A percentile compares a stretch with the other conserved stretches of the same genome.
Conservation (phyloP, 2,113 vertebrate genomes). For the Hirundichthys speculiger region DNA sequence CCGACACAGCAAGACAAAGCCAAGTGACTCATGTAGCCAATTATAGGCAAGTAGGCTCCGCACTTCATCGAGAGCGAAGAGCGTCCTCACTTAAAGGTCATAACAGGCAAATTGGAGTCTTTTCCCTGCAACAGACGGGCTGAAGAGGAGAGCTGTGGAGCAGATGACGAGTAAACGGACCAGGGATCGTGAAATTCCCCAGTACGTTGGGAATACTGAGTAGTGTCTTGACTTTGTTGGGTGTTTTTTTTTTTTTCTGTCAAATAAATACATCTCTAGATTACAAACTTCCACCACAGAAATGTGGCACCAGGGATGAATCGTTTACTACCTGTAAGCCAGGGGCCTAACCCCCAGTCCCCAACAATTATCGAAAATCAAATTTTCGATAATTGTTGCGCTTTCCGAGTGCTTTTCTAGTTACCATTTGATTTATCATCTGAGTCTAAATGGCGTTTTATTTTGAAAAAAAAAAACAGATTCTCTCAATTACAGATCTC, state of each 20-base stretch:
- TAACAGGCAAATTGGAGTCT: conserved; percentile 57
- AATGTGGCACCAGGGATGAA: too few species aligned
- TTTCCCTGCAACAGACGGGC: conserved; percentile 17
- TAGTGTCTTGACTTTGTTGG: conserved; percentile 38
- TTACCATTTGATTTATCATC: too few species aligned
- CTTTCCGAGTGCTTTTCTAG: too few species aligned
- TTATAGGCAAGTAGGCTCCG: conserved; percentile 45
- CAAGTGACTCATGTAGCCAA: conserved; percentile 64
- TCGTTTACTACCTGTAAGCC: too few species aligned
- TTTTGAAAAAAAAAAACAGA: too few species aligned
- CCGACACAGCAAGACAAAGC: conserved; percentile 49
- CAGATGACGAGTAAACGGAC: conserved; percentile 1
- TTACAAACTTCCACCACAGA: conserved; percentile 23
- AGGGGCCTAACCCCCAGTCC: too few species aligned
- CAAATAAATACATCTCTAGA: conserved; percentile 24
- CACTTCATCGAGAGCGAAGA: conserved; percentile 54
- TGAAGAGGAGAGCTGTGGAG: conserved; percentile 17
- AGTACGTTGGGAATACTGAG: neutral
- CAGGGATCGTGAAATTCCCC: conserved; percentile 13
- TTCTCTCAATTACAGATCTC: too few species aligned
- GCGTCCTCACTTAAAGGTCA: conserved; percentile 70
- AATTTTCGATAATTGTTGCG: too few species aligned
- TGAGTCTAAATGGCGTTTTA: too few species aligned
- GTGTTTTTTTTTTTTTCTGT: too few species aligned
- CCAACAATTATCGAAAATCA: too few species aligned